A percentile compares a stretch with the other conserved stretches of the same genome.
These are phyloP conservation scores for Turritopsis rubra DNA, from an alignment of 30 jellyfish, hydroid and myxozoan genomes.

Conservation along the genomic window DNA sequence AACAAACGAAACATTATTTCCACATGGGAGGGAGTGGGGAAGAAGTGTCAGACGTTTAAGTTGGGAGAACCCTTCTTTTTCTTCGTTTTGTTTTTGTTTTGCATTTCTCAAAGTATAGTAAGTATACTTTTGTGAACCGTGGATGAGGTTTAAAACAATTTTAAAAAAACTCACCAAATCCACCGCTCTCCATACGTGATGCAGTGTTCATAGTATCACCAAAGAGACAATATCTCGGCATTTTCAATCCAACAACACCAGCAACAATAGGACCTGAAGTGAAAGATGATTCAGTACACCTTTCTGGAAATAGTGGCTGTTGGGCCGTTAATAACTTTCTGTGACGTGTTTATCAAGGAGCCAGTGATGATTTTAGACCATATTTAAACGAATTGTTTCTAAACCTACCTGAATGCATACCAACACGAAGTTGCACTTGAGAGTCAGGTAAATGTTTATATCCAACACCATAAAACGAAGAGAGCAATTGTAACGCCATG, in stretches of 20 bases:
- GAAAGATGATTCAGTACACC: background rate
- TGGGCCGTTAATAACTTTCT: background rate
- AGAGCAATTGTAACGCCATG: constrained; percentile 34
- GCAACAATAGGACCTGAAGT: constrained; percentile 84
- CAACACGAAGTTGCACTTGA: constrained; percentile 53
- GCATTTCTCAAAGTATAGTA: too few relatives aligned
- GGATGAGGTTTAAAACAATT: too few relatives aligned
- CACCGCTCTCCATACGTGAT: constrained; percentile 85
- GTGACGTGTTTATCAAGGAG: background rate
- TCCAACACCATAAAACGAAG: constrained; percentile 40
- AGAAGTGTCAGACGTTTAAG: too few relatives aligned
- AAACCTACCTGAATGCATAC: constrained; percentile 44
- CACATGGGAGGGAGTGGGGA: too few relatives aligned
- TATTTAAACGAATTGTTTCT: background rate
- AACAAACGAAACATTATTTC: background rate
- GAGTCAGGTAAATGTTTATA: constrained; percentile 48
- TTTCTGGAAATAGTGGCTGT: background rate
- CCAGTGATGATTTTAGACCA: background rate
- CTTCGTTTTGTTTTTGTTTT: too few relatives aligned
- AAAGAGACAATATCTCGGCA: constrained; percentile 90
- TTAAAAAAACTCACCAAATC: constrained; percentile 38
- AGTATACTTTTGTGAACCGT: too few relatives aligned
- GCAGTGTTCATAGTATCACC: constrained; percentile 93
- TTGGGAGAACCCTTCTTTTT: too few relatives aligned
- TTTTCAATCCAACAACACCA: constrained; percentile 84